Percentiles rank a stretch among this genome's conserved stretches.
Evolutionary conservation across 2,113 vertebrate genomes (phyloP).

Genomic region (Diphyllodes magnificus): DNA sequence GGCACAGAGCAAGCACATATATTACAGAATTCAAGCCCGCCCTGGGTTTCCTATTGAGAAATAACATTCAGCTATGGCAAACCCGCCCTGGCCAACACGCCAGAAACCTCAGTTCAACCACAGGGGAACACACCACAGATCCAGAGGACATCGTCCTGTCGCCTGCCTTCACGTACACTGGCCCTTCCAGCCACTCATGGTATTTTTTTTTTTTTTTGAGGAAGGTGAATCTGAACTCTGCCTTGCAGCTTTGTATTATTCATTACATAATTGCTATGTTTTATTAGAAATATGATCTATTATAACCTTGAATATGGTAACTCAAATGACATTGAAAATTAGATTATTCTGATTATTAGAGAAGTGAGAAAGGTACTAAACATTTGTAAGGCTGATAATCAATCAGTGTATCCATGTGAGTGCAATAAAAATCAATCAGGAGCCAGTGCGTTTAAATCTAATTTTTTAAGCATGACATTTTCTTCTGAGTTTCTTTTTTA

Average conservation of each 20-base stretch:
- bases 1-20: not conserved
- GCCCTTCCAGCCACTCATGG: not conserved
- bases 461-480: constrained; percentile 87
- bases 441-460: constrained; percentile 78
- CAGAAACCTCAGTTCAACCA: not conserved
- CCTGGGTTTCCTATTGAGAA: constrained; percentile 1
- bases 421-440: constrained; percentile 82
- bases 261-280: constrained; percentile 73
- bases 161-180: not conserved
- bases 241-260: constrained; percentile 66
- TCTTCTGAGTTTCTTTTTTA: constrained; percentile 78
- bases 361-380: constrained; percentile 77
- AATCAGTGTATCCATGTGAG: constrained; percentile 76
- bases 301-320: constrained; percentile 71
- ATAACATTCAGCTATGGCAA: not conserved
- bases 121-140: not conserved
- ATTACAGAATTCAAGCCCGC: not conserved
- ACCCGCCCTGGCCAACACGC: fast-evolving
- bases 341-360: constrained; percentile 81
- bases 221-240: constrained; percentile 13
- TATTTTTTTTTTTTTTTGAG: not conserved
- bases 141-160: not conserved
- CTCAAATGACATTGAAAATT: constrained; percentile 79
- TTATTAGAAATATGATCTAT: constrained; percentile 79
- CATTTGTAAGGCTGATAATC: constrained; percentile 76